Percentiles rank a stretch among this genome's conserved stretches.
Conservation (phyloP, 2,888 invertebrate species). For the Caenorhabditis doughertyi region DNA sequence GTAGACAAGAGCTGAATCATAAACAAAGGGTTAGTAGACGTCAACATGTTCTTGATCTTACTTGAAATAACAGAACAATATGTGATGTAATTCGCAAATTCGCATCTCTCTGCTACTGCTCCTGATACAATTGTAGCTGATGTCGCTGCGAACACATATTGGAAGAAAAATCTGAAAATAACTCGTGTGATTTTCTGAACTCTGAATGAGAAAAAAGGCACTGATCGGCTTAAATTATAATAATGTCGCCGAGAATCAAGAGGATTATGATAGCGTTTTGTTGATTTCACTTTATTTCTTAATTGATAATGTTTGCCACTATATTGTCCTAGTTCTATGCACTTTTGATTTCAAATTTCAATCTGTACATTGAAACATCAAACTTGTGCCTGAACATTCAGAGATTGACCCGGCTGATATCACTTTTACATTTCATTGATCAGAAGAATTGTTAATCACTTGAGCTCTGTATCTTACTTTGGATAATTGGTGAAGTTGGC, state of each 20-base stretch:
- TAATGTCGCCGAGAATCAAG: slow-evolving; percentile 39
- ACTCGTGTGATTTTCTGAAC: background rate
- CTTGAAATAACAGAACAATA: slow-evolving; percentile 85
- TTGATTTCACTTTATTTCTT: slow-evolving; percentile 22
- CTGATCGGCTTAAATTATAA: slow-evolving; percentile 43
- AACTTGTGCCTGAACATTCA: background rate
- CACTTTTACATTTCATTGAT: slow-evolving; percentile 4
- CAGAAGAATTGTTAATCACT: background rate
- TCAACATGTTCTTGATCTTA: slow-evolving; percentile 68
- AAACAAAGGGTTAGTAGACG: slow-evolving; percentile 8
- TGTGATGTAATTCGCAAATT: slow-evolving; percentile 85
- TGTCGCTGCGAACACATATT: slow-evolving; percentile 86
- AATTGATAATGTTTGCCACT: slow-evolving; percentile 9
- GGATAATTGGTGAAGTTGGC: slow-evolving; percentile 76
- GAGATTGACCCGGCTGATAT: background rate
- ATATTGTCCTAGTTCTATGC: slow-evolving; percentile 47
- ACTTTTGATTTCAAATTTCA: slow-evolving; percentile 50
- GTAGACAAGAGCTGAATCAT: slow-evolving; percentile 74
- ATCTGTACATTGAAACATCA: slow-evolving; percentile 3
- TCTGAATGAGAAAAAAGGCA: background rate
- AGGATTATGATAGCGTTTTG: slow-evolving; percentile 41
- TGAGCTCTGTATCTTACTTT: slow-evolving; percentile 62
- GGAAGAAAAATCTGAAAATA: slow-evolving; percentile 84
- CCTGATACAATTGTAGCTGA: slow-evolving; percentile 85
- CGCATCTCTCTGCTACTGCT: slow-evolving; percentile 85